phyloP scores from a whole-genome alignment of 2,113 vertebrate species.

The Alces alces region DNA sequence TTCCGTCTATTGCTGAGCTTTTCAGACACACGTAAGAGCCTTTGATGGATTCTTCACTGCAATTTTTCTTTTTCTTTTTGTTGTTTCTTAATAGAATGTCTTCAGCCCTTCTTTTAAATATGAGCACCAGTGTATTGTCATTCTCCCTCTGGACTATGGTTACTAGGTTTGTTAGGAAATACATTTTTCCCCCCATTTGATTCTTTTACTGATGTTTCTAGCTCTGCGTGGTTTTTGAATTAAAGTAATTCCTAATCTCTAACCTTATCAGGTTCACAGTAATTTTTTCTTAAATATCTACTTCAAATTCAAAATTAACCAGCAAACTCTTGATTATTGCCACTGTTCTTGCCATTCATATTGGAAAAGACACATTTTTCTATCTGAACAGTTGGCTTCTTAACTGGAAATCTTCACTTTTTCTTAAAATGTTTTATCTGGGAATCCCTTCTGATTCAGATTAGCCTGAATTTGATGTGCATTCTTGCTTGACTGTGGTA shows the following conservation, averaged over 20 bases:
- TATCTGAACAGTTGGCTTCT: not conserved
- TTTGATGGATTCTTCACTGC: slow-evolving; percentile 16
- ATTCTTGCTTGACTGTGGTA: not conserved
- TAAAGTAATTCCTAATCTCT: slow-evolving; percentile 33
- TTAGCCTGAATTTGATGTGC: not conserved
- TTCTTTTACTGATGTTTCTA: not conserved
- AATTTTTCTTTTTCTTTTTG: slow-evolving; percentile 48
- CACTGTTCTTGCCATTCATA: not conserved
- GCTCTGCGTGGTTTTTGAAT: slow-evolving; percentile 44
- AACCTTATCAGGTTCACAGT: not conserved
- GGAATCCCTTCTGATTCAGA: not conserved
- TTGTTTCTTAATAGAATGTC: slow-evolving; percentile 36
- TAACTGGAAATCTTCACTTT: slow-evolving; percentile 3
- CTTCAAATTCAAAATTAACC: slow-evolving; percentile 30
- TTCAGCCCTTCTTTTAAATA: slow-evolving; percentile 28
- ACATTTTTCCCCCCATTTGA: not conserved
- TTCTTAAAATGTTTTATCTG: not conserved
- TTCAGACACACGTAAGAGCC: slow-evolving; percentile 30
- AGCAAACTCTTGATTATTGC: not conserved
- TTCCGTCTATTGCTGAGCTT: slow-evolving; percentile 25
- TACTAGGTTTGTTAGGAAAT: slow-evolving; percentile 47
- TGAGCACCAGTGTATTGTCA: not conserved
- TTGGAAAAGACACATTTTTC: not conserved
- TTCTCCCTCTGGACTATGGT: slow-evolving; percentile 19
- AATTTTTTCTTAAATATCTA: slow-evolving; percentile 6